Evolutionary conservation across 2,888 invertebrate genomes (phyloP).

Genomic region (Mesoligia furuncula): DNA sequence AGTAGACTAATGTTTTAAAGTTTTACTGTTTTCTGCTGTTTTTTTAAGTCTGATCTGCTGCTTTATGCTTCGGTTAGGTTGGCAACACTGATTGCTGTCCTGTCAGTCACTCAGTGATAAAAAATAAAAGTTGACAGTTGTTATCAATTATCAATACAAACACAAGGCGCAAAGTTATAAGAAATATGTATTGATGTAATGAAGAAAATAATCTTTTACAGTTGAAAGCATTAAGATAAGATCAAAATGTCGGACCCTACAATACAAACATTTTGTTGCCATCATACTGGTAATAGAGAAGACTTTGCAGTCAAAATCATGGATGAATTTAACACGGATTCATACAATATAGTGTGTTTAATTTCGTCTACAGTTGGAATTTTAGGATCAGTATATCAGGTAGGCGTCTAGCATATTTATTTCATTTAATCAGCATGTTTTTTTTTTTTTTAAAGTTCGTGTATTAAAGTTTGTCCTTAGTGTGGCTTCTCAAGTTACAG

Average conservation of each 20-base stretch:
- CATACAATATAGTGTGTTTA: slow-evolving; percentile 94
- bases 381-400: slow-evolving; percentile 94
- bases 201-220: slow-evolving; percentile 13
- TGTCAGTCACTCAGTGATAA: background rate
- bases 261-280: slow-evolving; percentile 95
- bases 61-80: too few species aligned
- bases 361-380: slow-evolving; percentile 94
- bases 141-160: slow-evolving; percentile 45
- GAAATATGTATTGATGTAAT: slow-evolving; percentile 1
- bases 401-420: slow-evolving; percentile 71
- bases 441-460: background rate
- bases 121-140: slow-evolving; percentile 20
- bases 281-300: slow-evolving; percentile 91
- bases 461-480: background rate
- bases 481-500: slow-evolving; percentile 58
- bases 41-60: too few species aligned
- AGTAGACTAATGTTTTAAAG: too few species aligned
- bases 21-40: too few species aligned
- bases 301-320: slow-evolving; percentile 92
- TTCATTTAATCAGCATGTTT: background rate
- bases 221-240: background rate
- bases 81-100: too few species aligned
- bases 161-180: background rate
- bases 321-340: slow-evolving; percentile 93
- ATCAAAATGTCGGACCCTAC: slow-evolving; percentile 93